These are phyloP conservation scores for Spodoptera littoralis DNA, from an alignment of 2,888 invertebrate species.

Conservation along the genomic window DNA sequence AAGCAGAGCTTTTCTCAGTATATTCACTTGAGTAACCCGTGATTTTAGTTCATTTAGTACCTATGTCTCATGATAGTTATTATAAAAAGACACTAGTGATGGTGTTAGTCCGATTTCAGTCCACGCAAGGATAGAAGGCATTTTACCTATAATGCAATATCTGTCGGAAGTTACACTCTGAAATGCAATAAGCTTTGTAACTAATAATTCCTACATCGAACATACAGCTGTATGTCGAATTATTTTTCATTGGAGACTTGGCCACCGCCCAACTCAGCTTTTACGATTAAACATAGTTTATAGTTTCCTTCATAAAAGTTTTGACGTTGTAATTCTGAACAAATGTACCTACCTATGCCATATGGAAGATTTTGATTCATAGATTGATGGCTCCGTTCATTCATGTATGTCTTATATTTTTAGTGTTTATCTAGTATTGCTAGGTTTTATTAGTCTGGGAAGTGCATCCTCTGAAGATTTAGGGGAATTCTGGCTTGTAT, in stretches of 20 bases:
- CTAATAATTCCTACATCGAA: slow-evolving; percentile 43
- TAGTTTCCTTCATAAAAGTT: slow-evolving; percentile 86
- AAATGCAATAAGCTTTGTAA: slow-evolving; percentile 61
- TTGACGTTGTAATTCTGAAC: slow-evolving; percentile 73
- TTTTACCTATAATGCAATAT: slow-evolving; percentile 48
- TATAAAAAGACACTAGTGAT: too few species aligned
- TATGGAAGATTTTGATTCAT: slow-evolving; percentile 47
- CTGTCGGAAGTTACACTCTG: slow-evolving; percentile 50
- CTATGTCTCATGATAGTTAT: too few species aligned
- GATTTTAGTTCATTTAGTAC: too few species aligned
- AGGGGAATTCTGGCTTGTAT: too few species aligned
- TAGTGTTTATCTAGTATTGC: slow-evolving; percentile 14
- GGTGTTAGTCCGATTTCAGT: too few species aligned
- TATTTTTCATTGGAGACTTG: slow-evolving; percentile 85
- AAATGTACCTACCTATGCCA: slow-evolving; percentile 38
- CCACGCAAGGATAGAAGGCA: too few species aligned
- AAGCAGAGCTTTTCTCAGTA: too few species aligned
- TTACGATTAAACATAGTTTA: slow-evolving; percentile 86
- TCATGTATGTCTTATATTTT: slow-evolving; percentile 41
- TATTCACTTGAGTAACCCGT: too few species aligned
- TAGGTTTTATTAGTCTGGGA: not conserved
- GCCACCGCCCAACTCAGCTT: slow-evolving; percentile 82
- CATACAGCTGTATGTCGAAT: slow-evolving; percentile 74
- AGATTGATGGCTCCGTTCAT: slow-evolving; percentile 47
- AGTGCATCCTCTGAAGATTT: not conserved